Base-by-base conservation (phyloP, 2,113 vertebrate species). In the Cacatua alba region DNA sequence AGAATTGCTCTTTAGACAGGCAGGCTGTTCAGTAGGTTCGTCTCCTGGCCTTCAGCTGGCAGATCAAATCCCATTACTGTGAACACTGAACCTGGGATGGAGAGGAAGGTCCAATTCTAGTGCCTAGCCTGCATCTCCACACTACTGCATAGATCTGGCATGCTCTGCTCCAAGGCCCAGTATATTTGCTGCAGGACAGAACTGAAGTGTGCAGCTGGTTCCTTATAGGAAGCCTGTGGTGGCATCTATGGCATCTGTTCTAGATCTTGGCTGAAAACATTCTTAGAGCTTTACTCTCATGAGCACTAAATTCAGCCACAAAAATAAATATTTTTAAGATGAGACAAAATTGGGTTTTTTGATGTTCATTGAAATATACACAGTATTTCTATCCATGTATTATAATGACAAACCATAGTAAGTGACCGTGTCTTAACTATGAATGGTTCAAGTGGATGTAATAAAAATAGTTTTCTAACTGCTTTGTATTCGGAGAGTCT, bases 381-480 rank as follows among this genome's bases (percentile, higher is more conserved):
- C 97, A 92, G 94, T 97, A 98, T 98, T 98, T 98, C 98, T 97
- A 97, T 98, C 97, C 97, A 91, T 98, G 97, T 98, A 98, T 98
- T 97, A 98, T 97, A 98, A 98, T 98, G 98, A 96, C 94, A 83
- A 98, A 98, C 97, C 95, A 97, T 98, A 98, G 97, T 98, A 96
- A 97, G 98, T 98, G 97, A 98, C 97, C 97, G 96, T 98, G 98
- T 98, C 97, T 96, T 98, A 97, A 97, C 96, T 97, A 98, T 97
- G 96, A 98, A 97, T 97, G 97, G 97, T 97, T 98, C 97, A 96
- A 97, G 98, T 98, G 97, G 95, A 97, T 98, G 96, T 98, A 97
- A 98, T 97, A 98, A 98, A 98, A 98, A 97, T 98, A 97, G 97
- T 98, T 98, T 98, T 98, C 97, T 98, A 98, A 97, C 96, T 98